These are phyloP conservation scores for Lophura nycthemera DNA, from an alignment of 2,113 vertebrate species.

Conservation along the genomic window DNA sequence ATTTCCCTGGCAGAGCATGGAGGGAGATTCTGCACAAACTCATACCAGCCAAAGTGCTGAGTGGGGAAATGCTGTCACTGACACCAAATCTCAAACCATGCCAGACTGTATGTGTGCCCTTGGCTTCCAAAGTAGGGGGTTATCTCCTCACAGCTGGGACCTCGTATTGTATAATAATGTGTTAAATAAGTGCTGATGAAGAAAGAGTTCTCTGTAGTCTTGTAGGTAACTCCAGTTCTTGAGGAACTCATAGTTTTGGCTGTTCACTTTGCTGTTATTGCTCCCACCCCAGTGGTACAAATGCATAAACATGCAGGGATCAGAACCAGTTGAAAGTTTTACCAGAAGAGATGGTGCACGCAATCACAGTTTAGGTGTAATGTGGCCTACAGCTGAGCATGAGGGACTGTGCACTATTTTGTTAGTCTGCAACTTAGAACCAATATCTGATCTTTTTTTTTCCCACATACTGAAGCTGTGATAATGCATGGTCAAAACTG, in stretches of 20 bases:
- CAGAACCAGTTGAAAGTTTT: not conserved
- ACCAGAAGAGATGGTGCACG: not conserved
- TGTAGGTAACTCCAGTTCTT: not conserved
- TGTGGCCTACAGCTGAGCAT: not conserved
- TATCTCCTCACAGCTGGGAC: not conserved
- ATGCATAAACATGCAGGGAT: not conserved
- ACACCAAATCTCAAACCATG: not conserved
- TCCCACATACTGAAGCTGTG: not conserved
- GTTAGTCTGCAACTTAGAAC: not conserved
- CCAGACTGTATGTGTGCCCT: accelerated
- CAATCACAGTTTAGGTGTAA: not conserved
- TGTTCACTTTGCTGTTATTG: not conserved
- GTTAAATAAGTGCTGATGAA: not conserved
- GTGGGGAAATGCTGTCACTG: not conserved
- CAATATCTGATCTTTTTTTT: not conserved
- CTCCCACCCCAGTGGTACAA: no score
- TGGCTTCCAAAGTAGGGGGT: not conserved
- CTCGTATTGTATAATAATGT: not conserved
- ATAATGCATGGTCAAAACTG: not conserved
- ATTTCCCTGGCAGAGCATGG: accelerated
- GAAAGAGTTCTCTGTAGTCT: not conserved
- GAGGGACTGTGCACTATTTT: not conserved
- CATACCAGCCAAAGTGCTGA: not conserved
- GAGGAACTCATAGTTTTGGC: not conserved
- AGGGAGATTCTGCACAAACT: not conserved